A percentile compares a stretch with the other conserved stretches of the same genome.
Evolutionary conservation across 2,797 vertebrate species (phyloP).

Genomic region (Sebastes iracundus): DNA sequence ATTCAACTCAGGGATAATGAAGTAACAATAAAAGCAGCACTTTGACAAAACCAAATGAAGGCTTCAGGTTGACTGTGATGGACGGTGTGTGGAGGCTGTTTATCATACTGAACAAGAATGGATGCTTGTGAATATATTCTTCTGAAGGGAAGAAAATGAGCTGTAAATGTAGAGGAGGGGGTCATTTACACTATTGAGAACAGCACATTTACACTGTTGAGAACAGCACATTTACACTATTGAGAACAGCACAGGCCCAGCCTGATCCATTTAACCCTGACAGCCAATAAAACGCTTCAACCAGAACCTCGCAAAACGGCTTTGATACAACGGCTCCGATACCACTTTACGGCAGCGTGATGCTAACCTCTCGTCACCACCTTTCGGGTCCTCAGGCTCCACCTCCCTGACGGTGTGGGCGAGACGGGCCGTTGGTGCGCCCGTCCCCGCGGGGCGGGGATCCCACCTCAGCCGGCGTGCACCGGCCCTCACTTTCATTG

Average conservation of each 20-base stretch:
- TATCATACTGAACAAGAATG: neutral
- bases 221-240: neutral
- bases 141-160: slow-evolving; percentile 5
- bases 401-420: no score
- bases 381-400: no score
- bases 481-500: no score
- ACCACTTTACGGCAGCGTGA: no score
- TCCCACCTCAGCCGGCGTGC: no score
- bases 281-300: no score
- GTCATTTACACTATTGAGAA: neutral
- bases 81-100: slow-evolving; percentile 8
- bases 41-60: slow-evolving; percentile 17
- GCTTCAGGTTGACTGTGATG: slow-evolving; percentile 8
- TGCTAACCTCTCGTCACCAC: no score
- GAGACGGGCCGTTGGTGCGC: no score
- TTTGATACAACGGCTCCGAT: no score
- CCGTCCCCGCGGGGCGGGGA: no score
- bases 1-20: slow-evolving; percentile 19
- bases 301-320: no score
- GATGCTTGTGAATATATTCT: slow-evolving; percentile 3
- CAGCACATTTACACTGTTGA: neutral
- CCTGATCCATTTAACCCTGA: neutral
- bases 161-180: neutral
- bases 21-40: slow-evolving; percentile 21
- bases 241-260: neutral